phyloP scores from a whole-genome alignment of 2,113 vertebrate species.

The Oryzias melastigma region DNA sequence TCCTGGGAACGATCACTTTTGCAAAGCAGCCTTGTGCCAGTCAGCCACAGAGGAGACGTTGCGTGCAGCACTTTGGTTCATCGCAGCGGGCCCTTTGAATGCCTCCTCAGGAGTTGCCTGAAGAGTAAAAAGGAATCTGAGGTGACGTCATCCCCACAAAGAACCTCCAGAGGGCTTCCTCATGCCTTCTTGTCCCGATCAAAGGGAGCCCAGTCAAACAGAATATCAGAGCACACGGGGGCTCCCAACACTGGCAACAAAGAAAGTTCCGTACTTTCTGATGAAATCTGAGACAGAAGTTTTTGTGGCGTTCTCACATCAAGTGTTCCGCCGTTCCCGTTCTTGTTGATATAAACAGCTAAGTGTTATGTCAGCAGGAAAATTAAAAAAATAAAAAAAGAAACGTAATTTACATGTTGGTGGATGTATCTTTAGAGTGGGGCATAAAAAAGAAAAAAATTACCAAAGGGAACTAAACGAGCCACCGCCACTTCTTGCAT shows the following conservation, averaged over 20 bases:
- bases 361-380: constrained; percentile 50
- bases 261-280: constrained; percentile 51
- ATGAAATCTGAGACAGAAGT: constrained; percentile 41
- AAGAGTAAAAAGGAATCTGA: constrained; percentile 48
- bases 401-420: constrained; percentile 1
- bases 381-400: constrained; percentile 47
- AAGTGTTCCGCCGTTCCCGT: constrained; percentile 45
- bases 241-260: constrained; percentile 44
- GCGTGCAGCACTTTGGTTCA: constrained; percentile 52
- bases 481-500: constrained; percentile 32
- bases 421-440: constrained; percentile 26
- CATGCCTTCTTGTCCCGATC: constrained; percentile 63
- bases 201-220: constrained; percentile 65
- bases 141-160: constrained; percentile 62
- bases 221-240: constrained; percentile 62
- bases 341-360: constrained; percentile 45
- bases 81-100: constrained; percentile 47
- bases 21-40: constrained; percentile 16
- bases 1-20: constrained; percentile 12
- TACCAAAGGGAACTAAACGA: constrained; percentile 39
- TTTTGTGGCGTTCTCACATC: constrained; percentile 55
- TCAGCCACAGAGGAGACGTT: constrained; percentile 31
- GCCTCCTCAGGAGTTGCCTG: constrained; percentile 46
- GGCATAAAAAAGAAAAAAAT: constrained; percentile 21
- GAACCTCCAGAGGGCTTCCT: constrained; percentile 64